phyloP scores from a whole-genome alignment of 2,888 invertebrate species.

The Thereva unica region DNA sequence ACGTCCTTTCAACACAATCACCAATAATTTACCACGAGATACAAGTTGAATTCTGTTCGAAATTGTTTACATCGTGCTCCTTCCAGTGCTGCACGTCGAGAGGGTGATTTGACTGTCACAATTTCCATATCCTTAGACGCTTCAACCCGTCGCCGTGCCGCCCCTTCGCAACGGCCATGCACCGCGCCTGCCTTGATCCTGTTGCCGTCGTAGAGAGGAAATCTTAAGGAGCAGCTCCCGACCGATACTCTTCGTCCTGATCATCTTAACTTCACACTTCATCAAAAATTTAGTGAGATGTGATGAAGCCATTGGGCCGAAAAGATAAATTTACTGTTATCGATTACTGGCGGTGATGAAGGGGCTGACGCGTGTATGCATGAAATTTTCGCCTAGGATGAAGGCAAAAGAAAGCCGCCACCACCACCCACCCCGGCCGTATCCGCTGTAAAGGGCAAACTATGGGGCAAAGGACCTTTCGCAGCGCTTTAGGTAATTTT shows the following conservation, averaged over 20 bases:
- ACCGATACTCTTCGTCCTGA: slow-evolving; percentile 6
- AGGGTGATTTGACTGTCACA: no score
- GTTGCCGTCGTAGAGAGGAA: no score
- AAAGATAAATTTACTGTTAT: slow-evolving; percentile 37
- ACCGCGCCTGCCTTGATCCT: no score
- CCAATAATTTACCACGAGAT: no score
- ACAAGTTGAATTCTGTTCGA: no score
- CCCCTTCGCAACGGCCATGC: no score
- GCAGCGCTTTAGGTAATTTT: background rate
- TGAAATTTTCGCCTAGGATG: slow-evolving; percentile 28
- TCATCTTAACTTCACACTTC: slow-evolving; percentile 35
- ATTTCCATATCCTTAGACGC: no score
- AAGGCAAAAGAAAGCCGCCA: slow-evolving; percentile 9
- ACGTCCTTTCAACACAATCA: no score
- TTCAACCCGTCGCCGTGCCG: no score
- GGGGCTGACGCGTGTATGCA: slow-evolving; percentile 30
- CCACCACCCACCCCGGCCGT: background rate
- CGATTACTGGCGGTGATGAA: background rate
- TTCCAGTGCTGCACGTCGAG: no score
- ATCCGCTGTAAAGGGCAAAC: no score
- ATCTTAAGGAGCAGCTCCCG: background rate
- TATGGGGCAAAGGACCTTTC: background rate
- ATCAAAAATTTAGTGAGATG: slow-evolving; percentile 40
- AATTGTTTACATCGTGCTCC: no score
- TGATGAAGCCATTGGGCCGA: slow-evolving; percentile 39